A percentile compares a stretch with the other conserved stretches of the same genome.
These are phyloP conservation scores for Caenorhabditis sulstoni DNA, from an alignment of 2,888 invertebrate genomes.

Conservation along the genomic window DNA sequence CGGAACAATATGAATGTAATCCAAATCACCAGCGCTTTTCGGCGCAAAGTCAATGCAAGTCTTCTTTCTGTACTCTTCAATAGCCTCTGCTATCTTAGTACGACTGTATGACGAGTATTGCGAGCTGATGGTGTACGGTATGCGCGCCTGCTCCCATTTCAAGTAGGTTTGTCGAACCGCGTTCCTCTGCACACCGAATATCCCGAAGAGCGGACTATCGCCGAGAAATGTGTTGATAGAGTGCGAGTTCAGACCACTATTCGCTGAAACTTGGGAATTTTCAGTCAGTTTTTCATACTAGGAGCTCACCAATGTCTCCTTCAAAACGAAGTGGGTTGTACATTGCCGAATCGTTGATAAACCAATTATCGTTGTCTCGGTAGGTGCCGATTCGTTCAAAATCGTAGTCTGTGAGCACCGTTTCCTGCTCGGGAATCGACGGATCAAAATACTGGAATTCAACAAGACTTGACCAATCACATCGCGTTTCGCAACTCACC, in stretches of 20 bases:
- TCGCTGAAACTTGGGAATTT: constrained; percentile 65
- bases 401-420: constrained; percentile 73
- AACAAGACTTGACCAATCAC: too few relatives aligned
- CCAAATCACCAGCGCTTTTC: constrained; percentile 75
- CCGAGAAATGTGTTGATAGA: constrained; percentile 71
- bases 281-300: not conserved
- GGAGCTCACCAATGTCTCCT: constrained; percentile 77
- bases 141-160: constrained; percentile 78
- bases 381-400: constrained; percentile 63
- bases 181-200: constrained; percentile 74
- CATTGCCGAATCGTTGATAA: constrained; percentile 78
- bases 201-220: constrained; percentile 67
- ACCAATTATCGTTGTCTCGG: constrained; percentile 55
- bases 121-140: constrained; percentile 79
- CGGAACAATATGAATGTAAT: constrained; percentile 80
- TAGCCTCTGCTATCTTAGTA: constrained; percentile 78
- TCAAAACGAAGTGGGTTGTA: constrained; percentile 77
- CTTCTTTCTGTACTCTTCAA: constrained; percentile 75
- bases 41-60: constrained; percentile 79
- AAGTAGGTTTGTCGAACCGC: constrained; percentile 78
- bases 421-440: constrained; percentile 74
- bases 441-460: constrained; percentile 77
- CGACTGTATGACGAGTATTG: constrained; percentile 77
- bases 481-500: too few relatives aligned
- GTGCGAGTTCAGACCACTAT: constrained; percentile 70